These are phyloP conservation scores for Sebastes itinus DNA, from an alignment of 2,797 vertebrate species.

Conservation along the genomic window DNA sequence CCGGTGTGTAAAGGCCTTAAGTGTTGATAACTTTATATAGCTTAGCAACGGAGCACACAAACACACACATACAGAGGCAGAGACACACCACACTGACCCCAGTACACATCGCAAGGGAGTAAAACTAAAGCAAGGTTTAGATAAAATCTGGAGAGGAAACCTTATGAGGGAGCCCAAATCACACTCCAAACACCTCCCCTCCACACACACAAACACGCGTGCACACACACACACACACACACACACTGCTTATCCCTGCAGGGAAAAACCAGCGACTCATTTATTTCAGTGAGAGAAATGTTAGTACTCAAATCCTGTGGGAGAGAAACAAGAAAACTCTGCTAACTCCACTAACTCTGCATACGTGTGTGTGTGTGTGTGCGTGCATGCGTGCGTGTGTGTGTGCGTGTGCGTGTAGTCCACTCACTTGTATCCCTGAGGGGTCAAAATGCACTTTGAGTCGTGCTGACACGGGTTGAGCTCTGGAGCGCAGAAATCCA, in stretches of 20 bases:
- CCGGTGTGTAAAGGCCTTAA: not conserved
- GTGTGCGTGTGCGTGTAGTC: not conserved
- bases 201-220: slow-evolving; percentile 4
- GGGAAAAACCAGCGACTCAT: slow-evolving; percentile 19
- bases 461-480: slow-evolving; percentile 96
- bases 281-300: slow-evolving; percentile 32
- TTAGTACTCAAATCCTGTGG: slow-evolving; percentile 12
- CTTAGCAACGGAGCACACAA: not conserved
- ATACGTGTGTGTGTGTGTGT: not conserved
- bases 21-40: not conserved
- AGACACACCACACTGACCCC: not conserved
- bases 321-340: slow-evolving; percentile 21
- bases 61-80: not conserved
- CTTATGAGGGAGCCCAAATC: slow-evolving; percentile 1
- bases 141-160: slow-evolving; percentile 24
- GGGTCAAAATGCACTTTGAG: slow-evolving; percentile 94
- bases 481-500: slow-evolving; percentile 95
- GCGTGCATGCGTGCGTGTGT: not conserved
- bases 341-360: not conserved
- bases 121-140: slow-evolving; percentile 16
- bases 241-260: slow-evolving; percentile 1
- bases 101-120: not conserved
- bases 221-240: not conserved
- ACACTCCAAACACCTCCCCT: not conserved
- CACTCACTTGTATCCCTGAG: slow-evolving; percentile 94